These are phyloP conservation scores for Gobiocypris rarus DNA, from an alignment of 2,113 vertebrate species.

Conservation along the genomic window DNA sequence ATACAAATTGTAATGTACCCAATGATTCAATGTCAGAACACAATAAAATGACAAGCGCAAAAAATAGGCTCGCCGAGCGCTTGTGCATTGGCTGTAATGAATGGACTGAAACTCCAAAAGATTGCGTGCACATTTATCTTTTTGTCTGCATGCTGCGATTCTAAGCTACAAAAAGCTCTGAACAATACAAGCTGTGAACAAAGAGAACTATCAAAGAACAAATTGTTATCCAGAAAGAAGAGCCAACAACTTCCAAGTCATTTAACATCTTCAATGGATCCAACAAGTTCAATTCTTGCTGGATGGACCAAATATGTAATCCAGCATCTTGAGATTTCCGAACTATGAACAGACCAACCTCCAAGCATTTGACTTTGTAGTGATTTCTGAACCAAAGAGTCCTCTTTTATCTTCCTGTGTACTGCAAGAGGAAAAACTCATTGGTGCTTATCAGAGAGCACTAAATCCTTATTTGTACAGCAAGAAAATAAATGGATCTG, in stretches of 20 bases:
- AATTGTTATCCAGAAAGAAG: slow-evolving; percentile 52
- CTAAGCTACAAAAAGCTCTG: slow-evolving; percentile 36
- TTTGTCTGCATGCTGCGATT: slow-evolving; percentile 47
- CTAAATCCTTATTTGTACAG: slow-evolving; percentile 43
- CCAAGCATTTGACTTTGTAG: slow-evolving; percentile 27
- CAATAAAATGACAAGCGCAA: slow-evolving; percentile 43
- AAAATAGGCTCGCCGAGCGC: slow-evolving; percentile 32
- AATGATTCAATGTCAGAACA: slow-evolving; percentile 34
- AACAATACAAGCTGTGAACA: slow-evolving; percentile 50
- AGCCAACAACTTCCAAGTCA: slow-evolving; percentile 49
- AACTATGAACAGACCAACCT: slow-evolving; percentile 28
- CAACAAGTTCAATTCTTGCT: slow-evolving; percentile 35
- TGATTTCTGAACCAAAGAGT: slow-evolving; percentile 32
- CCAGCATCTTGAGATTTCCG: slow-evolving; percentile 22
- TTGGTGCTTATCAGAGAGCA: slow-evolving; percentile 32
- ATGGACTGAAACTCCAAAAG: slow-evolving; percentile 45
- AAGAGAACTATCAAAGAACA: slow-evolving; percentile 53
- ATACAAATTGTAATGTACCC: slow-evolving; percentile 50
- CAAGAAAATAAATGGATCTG: slow-evolving; percentile 28
- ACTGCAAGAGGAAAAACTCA: slow-evolving; percentile 32
- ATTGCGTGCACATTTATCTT: slow-evolving; percentile 51
- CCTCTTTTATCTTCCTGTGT: slow-evolving; percentile 17
- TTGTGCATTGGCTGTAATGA: slow-evolving; percentile 48
- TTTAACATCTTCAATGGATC: slow-evolving; percentile 50
- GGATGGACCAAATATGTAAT: slow-evolving; percentile 25